Percentiles rank a stretch among this genome's conserved stretches.
phyloP scores from a whole-genome alignment of 2,888 invertebrate genomes.

The Volucella zonaria region DNA sequence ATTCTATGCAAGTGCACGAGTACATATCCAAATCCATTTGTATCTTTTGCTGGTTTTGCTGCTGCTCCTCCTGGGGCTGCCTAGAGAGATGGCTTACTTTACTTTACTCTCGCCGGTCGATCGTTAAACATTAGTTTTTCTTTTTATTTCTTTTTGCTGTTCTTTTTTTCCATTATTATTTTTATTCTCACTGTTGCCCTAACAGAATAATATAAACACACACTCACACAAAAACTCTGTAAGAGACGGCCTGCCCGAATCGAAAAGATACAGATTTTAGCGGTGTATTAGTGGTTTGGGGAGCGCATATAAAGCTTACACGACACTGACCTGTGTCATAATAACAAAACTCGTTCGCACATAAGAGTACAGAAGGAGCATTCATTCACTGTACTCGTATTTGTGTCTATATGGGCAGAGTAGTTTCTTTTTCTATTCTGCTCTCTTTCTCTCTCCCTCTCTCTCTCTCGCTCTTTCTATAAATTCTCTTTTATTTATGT shows the following conservation, averaged over 20 bases:
- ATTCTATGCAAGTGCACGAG: slow-evolving; percentile 52
- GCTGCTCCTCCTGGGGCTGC: slow-evolving; percentile 27
- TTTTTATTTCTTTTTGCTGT: slow-evolving; percentile 16
- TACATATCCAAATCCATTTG: slow-evolving; percentile 43
- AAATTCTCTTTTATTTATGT: slow-evolving; percentile 29
- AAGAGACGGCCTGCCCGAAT: neutral
- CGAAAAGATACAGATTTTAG: slow-evolving; percentile 30
- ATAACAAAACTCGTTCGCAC: slow-evolving; percentile 66
- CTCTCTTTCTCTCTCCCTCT: neutral
- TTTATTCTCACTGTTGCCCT: slow-evolving; percentile 21
- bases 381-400: slow-evolving; percentile 39
- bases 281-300: slow-evolving; percentile 48
- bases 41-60: slow-evolving; percentile 32
- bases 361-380: slow-evolving; percentile 39
- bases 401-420: slow-evolving; percentile 26
- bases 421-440: slow-evolving; percentile 37
- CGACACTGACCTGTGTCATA: slow-evolving; percentile 74
- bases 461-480: neutral
- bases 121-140: slow-evolving; percentile 37
- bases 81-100: slow-evolving; percentile 65
- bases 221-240: slow-evolving; percentile 33
- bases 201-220: slow-evolving; percentile 18
- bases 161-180: neutral
- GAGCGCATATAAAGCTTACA: slow-evolving; percentile 47
- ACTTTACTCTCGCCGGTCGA: slow-evolving; percentile 60